These are phyloP conservation scores for Chrysogorgia sp. DNA, from an alignment of 92 coral and sea anemone genomes.

Conservation along the genomic window DNA sequence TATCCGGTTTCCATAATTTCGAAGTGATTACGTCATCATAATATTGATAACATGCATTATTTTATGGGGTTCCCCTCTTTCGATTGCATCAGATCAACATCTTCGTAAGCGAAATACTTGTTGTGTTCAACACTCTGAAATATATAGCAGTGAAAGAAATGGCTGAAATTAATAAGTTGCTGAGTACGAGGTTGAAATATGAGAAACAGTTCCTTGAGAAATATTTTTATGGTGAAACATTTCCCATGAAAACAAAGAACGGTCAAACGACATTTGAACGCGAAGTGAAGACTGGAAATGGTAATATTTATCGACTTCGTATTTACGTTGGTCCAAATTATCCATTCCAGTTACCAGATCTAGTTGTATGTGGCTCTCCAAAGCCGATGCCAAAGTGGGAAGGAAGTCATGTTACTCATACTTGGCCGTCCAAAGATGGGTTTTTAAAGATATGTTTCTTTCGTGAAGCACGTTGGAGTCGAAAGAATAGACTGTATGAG, in stretches of 20 bases:
- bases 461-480: constrained; percentile 59
- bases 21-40: too few relatives aligned
- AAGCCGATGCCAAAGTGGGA: not conserved
- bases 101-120: too few relatives aligned
- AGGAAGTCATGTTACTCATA: too few relatives aligned
- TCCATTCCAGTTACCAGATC: too few relatives aligned
- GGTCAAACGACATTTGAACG: constrained; percentile 50
- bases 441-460: constrained; percentile 73
- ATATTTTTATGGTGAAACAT: constrained; percentile 59
- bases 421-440: constrained; percentile 55
- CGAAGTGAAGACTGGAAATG: not conserved
- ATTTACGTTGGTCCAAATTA: too few relatives aligned
- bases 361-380: too few relatives aligned
- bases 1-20: too few relatives aligned
- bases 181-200: constrained; percentile 53
- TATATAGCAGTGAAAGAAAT: not conserved
- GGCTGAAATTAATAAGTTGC: not conserved
- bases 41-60: not conserved
- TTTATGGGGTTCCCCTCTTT: not conserved
- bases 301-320: too few relatives aligned
- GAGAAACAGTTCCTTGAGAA: constrained; percentile 65
- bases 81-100: not conserved
- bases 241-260: not conserved
- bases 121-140: too few relatives aligned
- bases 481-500: constrained; percentile 69